Base-by-base conservation (phyloP, 2,113 vertebrate species). In the Parotia lawesii region DNA sequence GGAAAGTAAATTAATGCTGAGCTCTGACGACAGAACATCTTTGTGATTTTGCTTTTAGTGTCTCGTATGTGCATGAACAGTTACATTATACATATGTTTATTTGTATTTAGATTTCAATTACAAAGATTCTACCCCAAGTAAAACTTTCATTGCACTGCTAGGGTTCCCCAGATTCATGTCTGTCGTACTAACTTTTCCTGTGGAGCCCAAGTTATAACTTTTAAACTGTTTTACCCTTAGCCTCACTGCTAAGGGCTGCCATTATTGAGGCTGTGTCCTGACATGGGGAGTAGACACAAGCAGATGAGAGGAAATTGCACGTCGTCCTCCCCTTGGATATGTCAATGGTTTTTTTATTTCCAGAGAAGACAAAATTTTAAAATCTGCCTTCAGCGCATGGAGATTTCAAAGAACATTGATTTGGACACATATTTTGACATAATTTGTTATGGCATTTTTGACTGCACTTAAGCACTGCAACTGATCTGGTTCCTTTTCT, bases 1-100 rank as follows among this genome's bases (percentile, higher is more conserved):
- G 54, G 28, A 79, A 97, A 88, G 62, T 77, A 90, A 87, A 85
- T 93, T 66, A 71, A 88, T 40, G 75, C 40, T 64, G 81, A 83
- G 33, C 18, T 94, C 69, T 89, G 73, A 87, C 3, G 33, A 51
- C 25, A 47, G 58, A 69, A 40, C 33, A 29, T 47, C 60, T 79
- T 74, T 87, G 38, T 95, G 44, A 47, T 87, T 94, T 94, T 71
- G 75, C 35, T 87, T 90, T 95, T 67, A 81, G 27, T 6, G 0
- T 86, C 47, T 77, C 54, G 31, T 79, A 24, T 1, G 6, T 69
- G 15, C 20, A 6, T 22, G 21, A 70, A 45, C n/a, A 33, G 37
- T 74, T 61, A 35, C 45, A 13, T 48, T 77, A n/a, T 29, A 14
- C 53, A 9, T 19, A 17, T 44, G 40, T 85, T 76, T 89, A 19